These are phyloP conservation scores for Drosophila monieri DNA, from an alignment of 2,888 invertebrate genomes.

Conservation along the genomic window DNA sequence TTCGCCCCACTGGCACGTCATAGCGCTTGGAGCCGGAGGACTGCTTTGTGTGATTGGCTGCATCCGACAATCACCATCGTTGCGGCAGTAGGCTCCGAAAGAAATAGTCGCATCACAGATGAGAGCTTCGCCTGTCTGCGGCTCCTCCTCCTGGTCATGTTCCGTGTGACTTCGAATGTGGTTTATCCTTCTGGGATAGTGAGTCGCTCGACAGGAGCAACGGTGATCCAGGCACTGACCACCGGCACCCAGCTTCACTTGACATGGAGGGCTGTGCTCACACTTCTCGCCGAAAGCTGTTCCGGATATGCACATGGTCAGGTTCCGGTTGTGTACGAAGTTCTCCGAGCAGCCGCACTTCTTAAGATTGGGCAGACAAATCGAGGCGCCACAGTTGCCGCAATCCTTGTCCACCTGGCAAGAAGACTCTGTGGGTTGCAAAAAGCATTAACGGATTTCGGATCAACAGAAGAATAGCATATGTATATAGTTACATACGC, in stretches of 20 bases:
- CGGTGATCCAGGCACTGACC: conserved; percentile 44
- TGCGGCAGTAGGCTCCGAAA: conserved; percentile 53
- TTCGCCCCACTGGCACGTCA: conserved; percentile 55
- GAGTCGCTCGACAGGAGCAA: conserved; percentile 42
- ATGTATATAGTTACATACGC: conserved; percentile 55
- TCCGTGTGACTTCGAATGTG: background rate
- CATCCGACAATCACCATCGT: conserved; percentile 46
- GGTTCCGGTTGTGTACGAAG: conserved; percentile 49
- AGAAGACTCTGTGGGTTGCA: conserved; percentile 32
- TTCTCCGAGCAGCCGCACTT: conserved; percentile 49
- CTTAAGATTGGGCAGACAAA: conserved; percentile 30
- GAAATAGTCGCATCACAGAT: conserved; percentile 38
- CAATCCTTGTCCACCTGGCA: conserved; percentile 48
- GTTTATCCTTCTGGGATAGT: conserved; percentile 42
- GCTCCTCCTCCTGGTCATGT: background rate
- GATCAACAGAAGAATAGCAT: background rate
- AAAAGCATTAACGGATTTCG: background rate
- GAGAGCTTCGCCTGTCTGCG: background rate
- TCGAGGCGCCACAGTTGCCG: conserved; percentile 16
- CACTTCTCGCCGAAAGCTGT: conserved; percentile 37
- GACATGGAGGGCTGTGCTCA: conserved; percentile 57
- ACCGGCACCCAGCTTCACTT: conserved; percentile 49
- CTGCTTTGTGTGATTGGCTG: background rate
- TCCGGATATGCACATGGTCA: conserved; percentile 44
- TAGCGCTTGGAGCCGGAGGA: conserved; percentile 5